A percentile compares a stretch with the other conserved stretches of the same genome.
phyloP scores from a whole-genome alignment of 2,888 invertebrate genomes.

The Buathra laborator region DNA sequence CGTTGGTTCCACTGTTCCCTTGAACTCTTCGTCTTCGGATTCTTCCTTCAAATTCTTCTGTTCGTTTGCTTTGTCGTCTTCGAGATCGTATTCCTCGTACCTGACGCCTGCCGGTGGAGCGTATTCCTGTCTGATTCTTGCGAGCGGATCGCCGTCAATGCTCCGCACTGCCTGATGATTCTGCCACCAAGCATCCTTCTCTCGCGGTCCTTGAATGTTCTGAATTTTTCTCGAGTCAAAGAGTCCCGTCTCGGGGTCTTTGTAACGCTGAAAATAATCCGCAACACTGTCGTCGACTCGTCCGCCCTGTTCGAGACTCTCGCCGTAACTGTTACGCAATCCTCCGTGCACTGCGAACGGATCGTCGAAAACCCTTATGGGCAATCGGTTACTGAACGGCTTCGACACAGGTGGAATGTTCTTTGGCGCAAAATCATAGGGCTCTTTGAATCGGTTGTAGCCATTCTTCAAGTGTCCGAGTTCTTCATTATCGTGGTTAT shows the following conservation, averaged over 20 bases:
- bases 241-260: slow-evolving; percentile 73
- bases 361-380: slow-evolving; percentile 66
- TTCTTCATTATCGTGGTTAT: slow-evolving; percentile 65
- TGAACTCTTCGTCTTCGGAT: slow-evolving; percentile 6
- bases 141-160: not conserved
- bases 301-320: slow-evolving; percentile 77
- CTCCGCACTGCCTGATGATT: slow-evolving; percentile 9
- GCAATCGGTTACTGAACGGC: slow-evolving; percentile 60
- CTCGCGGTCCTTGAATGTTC: slow-evolving; percentile 50
- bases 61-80: slow-evolving; percentile 25
- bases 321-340: slow-evolving; percentile 82
- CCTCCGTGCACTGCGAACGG: slow-evolving; percentile 66
- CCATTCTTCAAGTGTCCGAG: slow-evolving; percentile 65
- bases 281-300: slow-evolving; percentile 79
- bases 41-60: slow-evolving; percentile 1
- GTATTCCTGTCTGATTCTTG: slow-evolving; percentile 64
- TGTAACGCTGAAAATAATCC: slow-evolving; percentile 77
- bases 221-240: slow-evolving; percentile 69
- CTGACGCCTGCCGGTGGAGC: slow-evolving; percentile 70
- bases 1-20: not conserved
- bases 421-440: slow-evolving; percentile 6
- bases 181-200: slow-evolving; percentile 53
- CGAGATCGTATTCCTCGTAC: slow-evolving; percentile 81
- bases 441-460: slow-evolving; percentile 40
- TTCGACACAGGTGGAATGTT: not conserved